phyloP scores from a whole-genome alignment of 2,888 invertebrate genomes.

The Parnassius orleans region DNA sequence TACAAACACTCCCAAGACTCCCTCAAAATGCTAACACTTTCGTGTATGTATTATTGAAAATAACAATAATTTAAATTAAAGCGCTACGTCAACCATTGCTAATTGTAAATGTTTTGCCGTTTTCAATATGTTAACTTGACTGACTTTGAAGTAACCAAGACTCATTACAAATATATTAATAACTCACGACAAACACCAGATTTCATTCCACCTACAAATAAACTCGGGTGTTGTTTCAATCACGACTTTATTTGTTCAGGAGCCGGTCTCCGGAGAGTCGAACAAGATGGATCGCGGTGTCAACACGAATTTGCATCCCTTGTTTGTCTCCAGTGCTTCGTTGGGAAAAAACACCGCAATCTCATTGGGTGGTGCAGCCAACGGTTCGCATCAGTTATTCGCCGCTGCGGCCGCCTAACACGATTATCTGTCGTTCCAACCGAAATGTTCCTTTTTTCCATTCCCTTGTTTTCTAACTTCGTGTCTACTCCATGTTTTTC shows the following conservation, averaged over 20 bases:
- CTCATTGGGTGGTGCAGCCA: conserved; percentile 75
- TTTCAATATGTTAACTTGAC: no score
- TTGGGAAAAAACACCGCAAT: conserved; percentile 76
- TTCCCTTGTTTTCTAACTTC: conserved; percentile 79
- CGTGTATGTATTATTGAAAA: no score
- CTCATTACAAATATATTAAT: conserved; percentile 12
- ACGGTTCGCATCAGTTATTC: conserved; percentile 72
- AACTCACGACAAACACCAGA: conserved; percentile 34
- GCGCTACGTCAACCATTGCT: no score
- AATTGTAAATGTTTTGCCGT: no score
- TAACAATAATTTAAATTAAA: no score
- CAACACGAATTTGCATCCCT: conserved; percentile 81
- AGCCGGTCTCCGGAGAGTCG: conserved; percentile 73
- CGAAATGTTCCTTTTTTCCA: conserved; percentile 74
- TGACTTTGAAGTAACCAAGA: conserved; percentile 4
- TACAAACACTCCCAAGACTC: no score
- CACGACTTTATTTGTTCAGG: conserved; percentile 72
- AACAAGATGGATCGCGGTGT: conserved; percentile 80
- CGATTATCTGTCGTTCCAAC: conserved; percentile 78
- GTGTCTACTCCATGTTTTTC: conserved; percentile 77
- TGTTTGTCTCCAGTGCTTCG: conserved; percentile 75
- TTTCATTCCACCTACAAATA: conserved; percentile 45
- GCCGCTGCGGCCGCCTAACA: conserved; percentile 74
- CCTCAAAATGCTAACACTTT: no score
- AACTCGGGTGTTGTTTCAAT: conserved; percentile 62